A percentile compares a stretch with the other conserved stretches of the same genome.
Conservation (phyloP, 2,888 invertebrate species). For the Lordiphosa andalusiaca region DNA sequence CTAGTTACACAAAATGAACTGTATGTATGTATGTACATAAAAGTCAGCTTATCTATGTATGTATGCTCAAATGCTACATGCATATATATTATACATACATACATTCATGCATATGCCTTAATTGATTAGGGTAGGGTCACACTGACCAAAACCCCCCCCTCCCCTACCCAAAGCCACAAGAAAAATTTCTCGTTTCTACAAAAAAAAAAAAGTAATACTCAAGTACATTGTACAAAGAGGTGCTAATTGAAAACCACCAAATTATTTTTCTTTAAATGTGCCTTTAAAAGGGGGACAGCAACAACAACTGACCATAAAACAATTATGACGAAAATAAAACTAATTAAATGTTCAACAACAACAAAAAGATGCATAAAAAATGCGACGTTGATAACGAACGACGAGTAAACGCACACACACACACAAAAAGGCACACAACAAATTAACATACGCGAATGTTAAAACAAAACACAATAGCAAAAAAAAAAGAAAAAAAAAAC, state of each 20-base stretch:
- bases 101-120: neutral
- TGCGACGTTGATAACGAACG: slow-evolving; percentile 34
- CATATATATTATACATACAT: neutral
- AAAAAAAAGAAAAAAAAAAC: slow-evolving; percentile 12
- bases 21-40: slow-evolving; percentile 1
- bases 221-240: slow-evolving; percentile 1
- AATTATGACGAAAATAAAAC: slow-evolving; percentile 12
- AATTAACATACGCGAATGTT: slow-evolving; percentile 34
- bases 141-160: too few species aligned
- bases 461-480: slow-evolving; percentile 34
- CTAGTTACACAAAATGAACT: neutral
- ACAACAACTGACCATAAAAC: slow-evolving; percentile 4
- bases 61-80: neutral
- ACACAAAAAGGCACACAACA: slow-evolving; percentile 19
- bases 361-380: slow-evolving; percentile 25
- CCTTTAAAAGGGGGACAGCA: neutral
- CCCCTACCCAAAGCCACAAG: neutral
- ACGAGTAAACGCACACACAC: slow-evolving; percentile 18
- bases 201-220: neutral
- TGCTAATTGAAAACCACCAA: too few species aligned
- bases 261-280: too few species aligned
- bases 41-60: neutral
- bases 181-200: neutral
- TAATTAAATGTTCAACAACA: slow-evolving; percentile 19
- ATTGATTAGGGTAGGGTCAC: too few species aligned